These are phyloP conservation scores for Paramacrobiotus metropolitanus DNA, from an alignment of 1,140 invertebrate species.

Conservation along the genomic window DNA sequence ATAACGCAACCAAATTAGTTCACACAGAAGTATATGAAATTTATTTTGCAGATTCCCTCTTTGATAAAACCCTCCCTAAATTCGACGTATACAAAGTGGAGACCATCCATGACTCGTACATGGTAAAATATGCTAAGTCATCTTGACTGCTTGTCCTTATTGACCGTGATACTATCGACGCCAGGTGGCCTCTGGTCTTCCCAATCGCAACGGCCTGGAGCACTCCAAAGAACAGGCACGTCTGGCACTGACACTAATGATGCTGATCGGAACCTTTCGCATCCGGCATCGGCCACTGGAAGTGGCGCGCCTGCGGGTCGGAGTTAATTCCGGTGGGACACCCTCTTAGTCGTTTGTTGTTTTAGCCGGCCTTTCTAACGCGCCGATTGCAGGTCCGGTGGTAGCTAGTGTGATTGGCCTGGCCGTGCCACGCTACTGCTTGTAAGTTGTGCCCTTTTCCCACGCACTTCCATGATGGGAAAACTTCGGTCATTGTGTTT, in stretches of 20 bases:
- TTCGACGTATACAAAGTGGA: conserved; percentile 97
- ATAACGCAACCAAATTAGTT: no score
- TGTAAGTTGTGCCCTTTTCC: conserved; percentile 20
- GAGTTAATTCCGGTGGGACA: conserved; percentile 76
- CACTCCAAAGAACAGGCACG: conserved; percentile 39
- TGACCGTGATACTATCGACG: neutral
- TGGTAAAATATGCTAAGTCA: no score
- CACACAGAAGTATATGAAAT: neutral
- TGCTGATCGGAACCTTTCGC: conserved; percentile 59
- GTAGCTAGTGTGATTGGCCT: conserved; percentile 74
- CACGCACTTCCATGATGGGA: neutral
- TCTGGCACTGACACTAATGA: conserved; percentile 61
- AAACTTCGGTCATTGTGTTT: neutral
- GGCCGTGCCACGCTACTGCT: conserved; percentile 71
- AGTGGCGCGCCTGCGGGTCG: conserved; percentile 72
- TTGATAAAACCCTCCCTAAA: conserved; percentile 75
- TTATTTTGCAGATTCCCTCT: neutral
- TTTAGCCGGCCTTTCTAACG: no score
- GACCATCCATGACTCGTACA: conserved; percentile 91
- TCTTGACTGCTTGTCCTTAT: neutral
- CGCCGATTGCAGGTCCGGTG: no score
- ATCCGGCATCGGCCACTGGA: conserved; percentile 67
- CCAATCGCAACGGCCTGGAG: conserved; percentile 28
- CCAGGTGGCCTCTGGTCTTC: conserved; percentile 32
- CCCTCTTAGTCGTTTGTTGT: no score